Conservation (phyloP, 1,140 invertebrate species). For the Ganaspis sp. region DNA sequence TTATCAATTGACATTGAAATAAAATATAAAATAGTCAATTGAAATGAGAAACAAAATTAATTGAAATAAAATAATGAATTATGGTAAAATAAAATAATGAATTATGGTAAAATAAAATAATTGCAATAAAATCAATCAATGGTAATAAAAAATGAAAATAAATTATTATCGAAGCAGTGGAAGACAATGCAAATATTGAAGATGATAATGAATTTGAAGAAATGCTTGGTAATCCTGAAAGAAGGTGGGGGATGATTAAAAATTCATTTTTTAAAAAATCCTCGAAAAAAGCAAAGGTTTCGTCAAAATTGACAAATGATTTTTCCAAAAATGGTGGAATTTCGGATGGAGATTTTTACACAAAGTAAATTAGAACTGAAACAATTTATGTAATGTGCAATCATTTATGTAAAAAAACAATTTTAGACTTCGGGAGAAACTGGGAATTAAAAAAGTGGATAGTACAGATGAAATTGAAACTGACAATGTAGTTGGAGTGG, state of each 20-base stretch:
- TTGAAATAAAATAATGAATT: no score
- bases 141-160: no score
- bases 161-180: neutral
- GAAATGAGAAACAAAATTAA: neutral
- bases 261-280: neutral
- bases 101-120: no score
- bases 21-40: no score
- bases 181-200: neutral
- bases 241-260: no score
- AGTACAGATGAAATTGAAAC: slow-evolving; percentile 32
- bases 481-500: slow-evolving; percentile 56
- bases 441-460: no score
- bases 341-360: slow-evolving; percentile 27
- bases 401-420: slow-evolving; percentile 37
- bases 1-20: neutral
- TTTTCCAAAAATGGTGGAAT: slow-evolving; percentile 5
- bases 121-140: no score
- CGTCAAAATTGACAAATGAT: neutral
- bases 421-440: no score
- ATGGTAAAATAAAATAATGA: no score
- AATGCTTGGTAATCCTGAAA: neutral
- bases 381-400: no score
- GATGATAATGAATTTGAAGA: neutral
- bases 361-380: no score
- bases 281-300: neutral